Evolutionary conservation across 2,888 invertebrate species (phyloP), one percentile per base, ranked within the genome.

Genomic region (Caenorhabditis auriculariae): DNA sequence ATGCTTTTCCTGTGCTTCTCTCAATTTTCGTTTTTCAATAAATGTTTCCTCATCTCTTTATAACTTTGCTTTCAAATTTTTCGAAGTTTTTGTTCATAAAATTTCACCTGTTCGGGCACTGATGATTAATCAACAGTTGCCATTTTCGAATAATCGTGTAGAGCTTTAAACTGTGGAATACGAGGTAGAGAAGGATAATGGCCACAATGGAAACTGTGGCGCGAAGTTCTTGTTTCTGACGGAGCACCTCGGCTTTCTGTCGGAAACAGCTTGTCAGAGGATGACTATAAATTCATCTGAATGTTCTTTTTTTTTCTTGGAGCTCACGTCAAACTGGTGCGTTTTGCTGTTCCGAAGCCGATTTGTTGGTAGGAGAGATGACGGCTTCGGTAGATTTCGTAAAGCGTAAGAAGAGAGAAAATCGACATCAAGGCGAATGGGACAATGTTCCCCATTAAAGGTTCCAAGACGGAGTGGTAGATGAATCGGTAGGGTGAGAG

Each of bases 401-500:
- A 66, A 6, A 80, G 62, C 0, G 80, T 80, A 6, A 79, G 54
- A 23, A 81, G 47, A 3, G 76, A 77, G 55, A 80, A 80, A 12
- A 78, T 43, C 32, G 67, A 68, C 80, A 80, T 80, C 66, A 69
- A 73, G 3, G 69, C 32, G 50, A 80, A 81, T 9, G 80, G 80
- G 5, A 79, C 43, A 35, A 81, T 60, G 59, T 80, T 74, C 32
- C 72, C 69, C 5, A 80, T 46, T 19, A 81, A 53, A 9, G 80
- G 80, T 41, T 80, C 78, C 45, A 81, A 46, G 9, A 81, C 58
- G 1, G 80, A 70, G 42, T 80, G 77, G 51, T 81, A 80, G 23
- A 77, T 62, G 37, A 80, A 65, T 2, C 80, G 76, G 58, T 80
- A 80, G 6, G 72, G 69, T 1, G 77, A 74, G 3, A 79, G 65